phyloP scores from a whole-genome alignment of 2,888 invertebrate genomes.

The Drosophila kuntzei region DNA sequence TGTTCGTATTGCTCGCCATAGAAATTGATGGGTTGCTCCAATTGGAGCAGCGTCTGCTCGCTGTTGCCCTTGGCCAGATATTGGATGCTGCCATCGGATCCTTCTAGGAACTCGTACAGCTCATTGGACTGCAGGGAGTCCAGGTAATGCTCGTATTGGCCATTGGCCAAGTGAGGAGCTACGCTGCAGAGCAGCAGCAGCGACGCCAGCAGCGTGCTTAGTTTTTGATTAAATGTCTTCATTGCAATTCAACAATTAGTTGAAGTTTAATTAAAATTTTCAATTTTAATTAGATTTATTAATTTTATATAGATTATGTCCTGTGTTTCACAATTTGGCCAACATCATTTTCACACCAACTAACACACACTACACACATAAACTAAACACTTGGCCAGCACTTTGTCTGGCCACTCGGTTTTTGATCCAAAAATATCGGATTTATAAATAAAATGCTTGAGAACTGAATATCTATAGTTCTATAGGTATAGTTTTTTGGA shows the following conservation, averaged over 20 bases:
- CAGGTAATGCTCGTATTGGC: constrained; percentile 78
- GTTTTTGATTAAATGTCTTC: constrained; percentile 60
- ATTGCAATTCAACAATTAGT: constrained; percentile 40
- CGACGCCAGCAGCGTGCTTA: constrained; percentile 63
- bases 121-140: constrained; percentile 78
- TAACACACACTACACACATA: constrained; percentile 32
- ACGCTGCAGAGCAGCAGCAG: constrained; percentile 28
- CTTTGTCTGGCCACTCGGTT: constrained; percentile 44
- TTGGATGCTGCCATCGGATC: constrained; percentile 63
- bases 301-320: constrained; percentile 22
- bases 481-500: constrained; percentile 49
- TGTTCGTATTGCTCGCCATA: constrained; percentile 91
- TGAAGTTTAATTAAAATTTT: constrained; percentile 11
- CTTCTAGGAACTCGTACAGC: constrained; percentile 76
- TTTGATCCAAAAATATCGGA: constrained; percentile 79
- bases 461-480: constrained; percentile 26
- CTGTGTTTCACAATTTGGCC: constrained; percentile 62
- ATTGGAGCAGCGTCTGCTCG: constrained; percentile 77
- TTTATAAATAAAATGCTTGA: constrained; percentile 80
- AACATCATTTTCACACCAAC: constrained; percentile 63
- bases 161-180: constrained; percentile 53
- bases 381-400: constrained; percentile 34
- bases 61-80: constrained; percentile 83
- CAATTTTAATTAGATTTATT: constrained; percentile 9
- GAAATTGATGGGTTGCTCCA: constrained; percentile 89